These are phyloP conservation scores for Mellilla xanthometata DNA, from an alignment of 2,888 invertebrate genomes.

Conservation along the genomic window DNA sequence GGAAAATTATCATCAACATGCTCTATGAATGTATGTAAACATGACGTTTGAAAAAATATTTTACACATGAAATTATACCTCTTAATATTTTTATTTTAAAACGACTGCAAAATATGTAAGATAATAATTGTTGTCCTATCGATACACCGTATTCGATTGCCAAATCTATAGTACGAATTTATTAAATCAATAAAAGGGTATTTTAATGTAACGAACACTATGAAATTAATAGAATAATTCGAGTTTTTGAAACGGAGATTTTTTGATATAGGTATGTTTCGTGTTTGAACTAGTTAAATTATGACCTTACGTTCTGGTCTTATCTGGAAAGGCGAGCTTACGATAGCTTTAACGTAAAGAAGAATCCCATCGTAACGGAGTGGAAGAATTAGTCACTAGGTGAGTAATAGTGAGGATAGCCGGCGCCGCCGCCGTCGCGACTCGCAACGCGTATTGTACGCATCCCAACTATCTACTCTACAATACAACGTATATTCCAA, in stretches of 20 bases:
- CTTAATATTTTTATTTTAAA: slow-evolving; percentile 46
- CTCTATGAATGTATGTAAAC: slow-evolving; percentile 45
- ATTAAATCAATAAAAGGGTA: slow-evolving; percentile 10
- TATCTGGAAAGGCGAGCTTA: slow-evolving; percentile 24
- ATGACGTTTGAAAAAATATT: slow-evolving; percentile 56
- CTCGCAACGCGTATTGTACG: neutral
- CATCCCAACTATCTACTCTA: no score
- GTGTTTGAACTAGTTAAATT: slow-evolving; percentile 12
- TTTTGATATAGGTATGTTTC: slow-evolving; percentile 20
- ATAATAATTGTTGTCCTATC: slow-evolving; percentile 42
- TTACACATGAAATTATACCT: slow-evolving; percentile 57
- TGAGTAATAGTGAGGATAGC: slow-evolving; percentile 47
- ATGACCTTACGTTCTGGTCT: slow-evolving; percentile 15
- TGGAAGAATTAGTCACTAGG: slow-evolving; percentile 69
- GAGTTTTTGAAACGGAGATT: slow-evolving; percentile 15
- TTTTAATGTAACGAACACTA: slow-evolving; percentile 1
- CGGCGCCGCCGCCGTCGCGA: neutral
- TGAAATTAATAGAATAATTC: neutral
- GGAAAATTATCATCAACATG: slow-evolving; percentile 40
- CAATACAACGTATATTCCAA: no score
- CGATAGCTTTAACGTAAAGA: slow-evolving; percentile 67
- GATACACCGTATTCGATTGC: slow-evolving; percentile 36
- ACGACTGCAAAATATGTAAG: slow-evolving; percentile 57
- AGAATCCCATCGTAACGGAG: slow-evolving; percentile 69
- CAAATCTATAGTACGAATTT: slow-evolving; percentile 25